phyloP scores from a whole-genome alignment of 2,888 invertebrate species.

The Papilio demoleus region DNA sequence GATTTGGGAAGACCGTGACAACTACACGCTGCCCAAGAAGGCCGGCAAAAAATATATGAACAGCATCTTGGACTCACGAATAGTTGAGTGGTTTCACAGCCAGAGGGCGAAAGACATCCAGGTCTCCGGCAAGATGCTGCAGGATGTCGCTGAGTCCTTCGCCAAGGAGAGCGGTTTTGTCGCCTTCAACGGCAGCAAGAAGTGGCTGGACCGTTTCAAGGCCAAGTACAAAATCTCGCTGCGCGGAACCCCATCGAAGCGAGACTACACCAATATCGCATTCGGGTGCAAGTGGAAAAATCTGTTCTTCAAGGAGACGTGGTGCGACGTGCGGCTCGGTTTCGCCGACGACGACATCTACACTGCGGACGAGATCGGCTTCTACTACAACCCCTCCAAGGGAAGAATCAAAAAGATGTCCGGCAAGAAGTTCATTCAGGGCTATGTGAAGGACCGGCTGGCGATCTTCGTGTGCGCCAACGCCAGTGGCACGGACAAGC shows the following conservation, averaged over 20 bases:
- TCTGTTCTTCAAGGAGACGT: constrained; percentile 59
- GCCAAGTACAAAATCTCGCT: constrained; percentile 55
- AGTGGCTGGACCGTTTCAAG: constrained; percentile 63
- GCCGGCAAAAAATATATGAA: constrained; percentile 55
- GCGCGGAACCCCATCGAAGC: constrained; percentile 44
- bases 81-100: constrained; percentile 56
- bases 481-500: constrained; percentile 57
- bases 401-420: constrained; percentile 57
- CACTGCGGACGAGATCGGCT: constrained; percentile 58
- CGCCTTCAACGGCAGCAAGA: constrained; percentile 59
- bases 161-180: constrained; percentile 59
- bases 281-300: constrained; percentile 59
- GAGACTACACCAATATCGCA: constrained; percentile 47
- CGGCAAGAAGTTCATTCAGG: constrained; percentile 60
- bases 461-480: constrained; percentile 59
- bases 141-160: constrained; percentile 55
- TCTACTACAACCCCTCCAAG: constrained; percentile 59
- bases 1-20: constrained; percentile 60
- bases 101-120: constrained; percentile 52
- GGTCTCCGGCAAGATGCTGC: constrained; percentile 57
- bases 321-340: constrained; percentile 55
- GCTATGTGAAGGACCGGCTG: constrained; percentile 55
- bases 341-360: constrained; percentile 58
- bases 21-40: constrained; percentile 52
- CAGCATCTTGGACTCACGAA: constrained; percentile 50